Percentiles rank a stretch among this genome's conserved stretches.
Conservation (phyloP, 2,113 vertebrate species). For the Microtus richardsoni region DNA sequence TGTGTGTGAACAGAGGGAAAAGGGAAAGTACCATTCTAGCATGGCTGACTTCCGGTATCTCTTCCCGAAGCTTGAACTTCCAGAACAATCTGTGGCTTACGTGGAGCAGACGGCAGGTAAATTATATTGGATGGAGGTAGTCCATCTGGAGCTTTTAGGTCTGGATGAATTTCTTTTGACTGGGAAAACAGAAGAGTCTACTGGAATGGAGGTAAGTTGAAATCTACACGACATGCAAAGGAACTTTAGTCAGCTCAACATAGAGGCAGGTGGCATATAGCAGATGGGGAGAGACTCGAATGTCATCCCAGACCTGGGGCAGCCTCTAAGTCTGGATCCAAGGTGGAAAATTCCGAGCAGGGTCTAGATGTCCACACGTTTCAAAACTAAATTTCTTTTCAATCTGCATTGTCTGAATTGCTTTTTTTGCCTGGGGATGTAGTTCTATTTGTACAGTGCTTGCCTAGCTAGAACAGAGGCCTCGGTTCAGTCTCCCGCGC, state of each 20-base stretch:
- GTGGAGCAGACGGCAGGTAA: neutral
- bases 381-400: neutral
- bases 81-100: neutral
- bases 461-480: too few species aligned
- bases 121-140: neutral
- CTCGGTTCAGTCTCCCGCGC: neutral
- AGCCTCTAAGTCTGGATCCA: neutral
- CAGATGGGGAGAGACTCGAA: neutral
- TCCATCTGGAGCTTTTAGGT: neutral
- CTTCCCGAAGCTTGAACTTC: neutral
- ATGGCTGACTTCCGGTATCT: neutral
- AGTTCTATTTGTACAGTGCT: neutral
- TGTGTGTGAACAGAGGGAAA: fast-evolving
- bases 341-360: neutral
- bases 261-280: neutral
- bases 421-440: neutral
- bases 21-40: neutral
- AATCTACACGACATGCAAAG: fast-evolving
- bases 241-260: too few species aligned
- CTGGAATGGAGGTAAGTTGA: neutral
- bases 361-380: neutral
- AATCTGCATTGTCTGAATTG: neutral
- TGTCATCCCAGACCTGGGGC: fast-evolving
- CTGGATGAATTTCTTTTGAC: neutral
- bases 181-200: neutral